These are phyloP conservation scores for Protosalanx chinensis DNA, from an alignment of 2,797 vertebrate genomes.

Conservation along the genomic window DNA sequence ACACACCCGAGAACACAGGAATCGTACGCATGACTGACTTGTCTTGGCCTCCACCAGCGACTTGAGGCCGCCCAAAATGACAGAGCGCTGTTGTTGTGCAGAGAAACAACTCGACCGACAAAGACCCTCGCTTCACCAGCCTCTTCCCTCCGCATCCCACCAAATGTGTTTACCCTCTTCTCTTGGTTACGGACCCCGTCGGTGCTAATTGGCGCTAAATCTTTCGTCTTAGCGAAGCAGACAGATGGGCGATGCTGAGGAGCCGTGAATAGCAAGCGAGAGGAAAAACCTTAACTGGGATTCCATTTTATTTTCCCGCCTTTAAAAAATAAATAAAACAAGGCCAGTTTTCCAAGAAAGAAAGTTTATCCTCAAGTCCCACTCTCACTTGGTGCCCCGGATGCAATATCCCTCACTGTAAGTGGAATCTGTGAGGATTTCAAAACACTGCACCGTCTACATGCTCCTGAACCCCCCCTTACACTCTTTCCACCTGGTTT, in stretches of 20 bases:
- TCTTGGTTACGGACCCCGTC: conserved; percentile 39
- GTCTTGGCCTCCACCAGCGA: conserved; percentile 59
- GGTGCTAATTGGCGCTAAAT: conserved; percentile 58
- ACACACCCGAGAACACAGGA: conserved; percentile 46
- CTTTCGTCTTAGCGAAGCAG: conserved; percentile 40
- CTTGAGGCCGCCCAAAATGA: conserved; percentile 16
- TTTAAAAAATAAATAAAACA: conserved; percentile 39
- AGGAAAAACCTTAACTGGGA: background rate
- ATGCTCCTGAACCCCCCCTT: conserved; percentile 20
- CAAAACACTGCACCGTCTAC: conserved; percentile 26
- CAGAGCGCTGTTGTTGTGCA: conserved; percentile 52
- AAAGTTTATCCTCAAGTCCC: conserved; percentile 24
- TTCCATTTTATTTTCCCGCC: conserved; percentile 4
- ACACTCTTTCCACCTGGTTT: conserved; percentile 46
- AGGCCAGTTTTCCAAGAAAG: conserved; percentile 31
- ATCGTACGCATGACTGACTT: conserved; percentile 67
- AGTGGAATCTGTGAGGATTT: conserved; percentile 47
- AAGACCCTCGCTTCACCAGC: conserved; percentile 27
- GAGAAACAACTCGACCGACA: conserved; percentile 42
- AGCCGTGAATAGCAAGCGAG: background rate
- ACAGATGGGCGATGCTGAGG: conserved; percentile 46
- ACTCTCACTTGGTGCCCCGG: conserved; percentile 25
- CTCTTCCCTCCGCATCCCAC: conserved; percentile 31
- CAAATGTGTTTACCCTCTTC: conserved; percentile 52
- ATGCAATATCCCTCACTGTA: conserved; percentile 27